These are phyloP conservation scores for Fragum sueziense DNA, from an alignment of 2,888 invertebrate species.

Conservation along the genomic window DNA sequence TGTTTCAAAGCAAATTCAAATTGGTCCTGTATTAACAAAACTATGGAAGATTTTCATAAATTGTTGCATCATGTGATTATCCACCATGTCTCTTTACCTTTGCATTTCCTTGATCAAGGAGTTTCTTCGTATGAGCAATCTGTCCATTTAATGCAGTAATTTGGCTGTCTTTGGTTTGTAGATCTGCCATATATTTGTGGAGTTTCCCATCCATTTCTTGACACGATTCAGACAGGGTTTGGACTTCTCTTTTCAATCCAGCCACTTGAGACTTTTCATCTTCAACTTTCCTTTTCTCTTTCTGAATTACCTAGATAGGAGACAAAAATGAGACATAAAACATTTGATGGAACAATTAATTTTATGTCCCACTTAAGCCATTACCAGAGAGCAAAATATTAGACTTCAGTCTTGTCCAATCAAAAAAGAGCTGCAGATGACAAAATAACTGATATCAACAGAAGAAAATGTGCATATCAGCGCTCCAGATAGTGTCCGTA, in stretches of 20 bases:
- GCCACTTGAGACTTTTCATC: constrained; percentile 71
- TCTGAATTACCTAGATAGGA: constrained; percentile 75
- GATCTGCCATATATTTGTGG: constrained; percentile 71
- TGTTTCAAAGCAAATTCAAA: too few relatives aligned
- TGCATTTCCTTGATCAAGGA: constrained; percentile 63
- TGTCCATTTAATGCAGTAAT: constrained; percentile 70
- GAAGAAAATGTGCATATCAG: too few relatives aligned
- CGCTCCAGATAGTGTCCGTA: too few relatives aligned
- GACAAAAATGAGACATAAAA: too few relatives aligned
- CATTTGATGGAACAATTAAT: too few relatives aligned
- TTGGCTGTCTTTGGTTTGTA: constrained; percentile 72
- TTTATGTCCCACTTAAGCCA: too few relatives aligned
- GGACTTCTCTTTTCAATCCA: constrained; percentile 71
- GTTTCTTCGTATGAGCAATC: constrained; percentile 67
- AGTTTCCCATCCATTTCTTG: constrained; percentile 72
- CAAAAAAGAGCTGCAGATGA: too few relatives aligned
- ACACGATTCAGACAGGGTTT: constrained; percentile 72
- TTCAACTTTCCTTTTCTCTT: constrained; percentile 74
- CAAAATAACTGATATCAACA: too few relatives aligned
- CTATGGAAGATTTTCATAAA: too few relatives aligned
- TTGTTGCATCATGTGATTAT: too few relatives aligned
- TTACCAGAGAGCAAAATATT: not conserved
- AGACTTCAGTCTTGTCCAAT: too few relatives aligned
- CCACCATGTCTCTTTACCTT: constrained; percentile 58
- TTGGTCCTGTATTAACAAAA: too few relatives aligned